These are phyloP conservation scores for Theodoxus fluviatilis DNA, from an alignment of 2,888 invertebrate species.

Conservation along the genomic window DNA sequence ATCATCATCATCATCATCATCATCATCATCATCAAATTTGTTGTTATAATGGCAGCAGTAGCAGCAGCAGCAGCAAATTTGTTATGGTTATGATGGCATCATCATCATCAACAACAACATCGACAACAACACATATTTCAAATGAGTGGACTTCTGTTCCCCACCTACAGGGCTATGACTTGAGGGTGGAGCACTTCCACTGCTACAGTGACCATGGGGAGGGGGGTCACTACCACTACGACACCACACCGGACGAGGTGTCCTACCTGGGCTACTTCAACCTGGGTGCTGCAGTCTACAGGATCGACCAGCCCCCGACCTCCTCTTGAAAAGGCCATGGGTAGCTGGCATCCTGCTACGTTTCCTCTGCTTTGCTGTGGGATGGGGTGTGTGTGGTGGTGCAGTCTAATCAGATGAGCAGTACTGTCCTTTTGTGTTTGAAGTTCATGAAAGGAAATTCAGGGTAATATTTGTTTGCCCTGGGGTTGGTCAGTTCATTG, in stretches of 20 bases:
- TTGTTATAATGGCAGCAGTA: too few relatives aligned
- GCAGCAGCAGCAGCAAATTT: slow-evolving; percentile 13
- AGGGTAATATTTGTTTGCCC: too few relatives aligned
- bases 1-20: slow-evolving; percentile 5
- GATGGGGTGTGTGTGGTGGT: too few relatives aligned
- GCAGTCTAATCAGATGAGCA: too few relatives aligned
- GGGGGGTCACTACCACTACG: slow-evolving; percentile 93
- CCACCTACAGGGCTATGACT: slow-evolving; percentile 77
- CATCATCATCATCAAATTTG: slow-evolving; percentile 14
- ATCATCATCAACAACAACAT: slow-evolving; percentile 15
- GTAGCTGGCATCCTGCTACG: too few relatives aligned
- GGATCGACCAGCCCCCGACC: slow-evolving; percentile 66
- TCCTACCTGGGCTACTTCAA: slow-evolving; percentile 90
- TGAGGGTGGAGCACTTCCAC: slow-evolving; percentile 95
- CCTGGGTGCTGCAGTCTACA: slow-evolving; percentile 70
- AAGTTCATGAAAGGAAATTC: too few relatives aligned
- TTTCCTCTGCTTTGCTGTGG: too few relatives aligned
- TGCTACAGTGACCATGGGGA: slow-evolving; percentile 73
- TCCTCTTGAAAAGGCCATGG: too few relatives aligned
- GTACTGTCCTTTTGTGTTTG: too few relatives aligned
- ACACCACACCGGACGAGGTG: slow-evolving; percentile 85
- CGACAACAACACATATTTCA: not conserved
- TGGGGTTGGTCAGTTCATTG: too few relatives aligned
- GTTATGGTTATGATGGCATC: slow-evolving; percentile 4
- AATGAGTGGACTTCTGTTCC: not conserved